Evolutionary conservation across 2,113 vertebrate species (phyloP), one percentile per base, ranked within the genome.

Genomic region (Chiloscyllium plagiosum): DNA sequence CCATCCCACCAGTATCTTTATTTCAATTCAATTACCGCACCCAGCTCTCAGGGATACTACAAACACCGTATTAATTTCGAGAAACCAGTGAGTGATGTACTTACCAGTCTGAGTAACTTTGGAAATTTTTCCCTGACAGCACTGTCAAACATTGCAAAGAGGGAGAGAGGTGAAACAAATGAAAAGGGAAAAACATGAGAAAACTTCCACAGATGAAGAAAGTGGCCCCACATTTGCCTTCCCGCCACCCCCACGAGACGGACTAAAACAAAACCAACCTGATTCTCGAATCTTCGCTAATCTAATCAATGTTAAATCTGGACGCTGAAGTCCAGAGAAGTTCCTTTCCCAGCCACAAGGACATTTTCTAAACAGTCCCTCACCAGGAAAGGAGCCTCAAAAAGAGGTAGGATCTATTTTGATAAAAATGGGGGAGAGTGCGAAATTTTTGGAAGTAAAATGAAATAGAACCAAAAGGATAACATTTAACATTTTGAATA

Each of bases 21-120:
- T 2, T 80, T 29, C 13, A n/a, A n/a, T 29, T 90, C 56, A 61
- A 61, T 12, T 61, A 61, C 2, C 5, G 33, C 29, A 19, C 56
- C 52, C 56, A 2, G 65, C 3, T 89, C 56, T 65, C 29, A 1
- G 89, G 29, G 65, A n/a, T 1, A 6, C 56, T 22, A 1, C 0
- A 66, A 37, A 22, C n/a, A 33, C 33, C 0, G 29, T 61, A 19
- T 37, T 20, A 19, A 29, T 90, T 4, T 56, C 6, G 61, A 68
- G 65, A 33, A 69, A 33, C n/a, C 66, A 17, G 0, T 10, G 66
- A 50, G 68, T 17, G 37, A 95, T 3, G 68, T 47, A 94, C 98
- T 98, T 96, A 99, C 99, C 97, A 99, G 97, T 96, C 98, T 98
- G 56, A 98, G 96, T 83, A 99, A 97, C 96, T 98, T 98, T n/a